Percentiles rank a stretch among this genome's conserved stretches.
Evolutionary conservation across 2,888 invertebrate genomes (phyloP).

Genomic region (Tachina grossa): DNA sequence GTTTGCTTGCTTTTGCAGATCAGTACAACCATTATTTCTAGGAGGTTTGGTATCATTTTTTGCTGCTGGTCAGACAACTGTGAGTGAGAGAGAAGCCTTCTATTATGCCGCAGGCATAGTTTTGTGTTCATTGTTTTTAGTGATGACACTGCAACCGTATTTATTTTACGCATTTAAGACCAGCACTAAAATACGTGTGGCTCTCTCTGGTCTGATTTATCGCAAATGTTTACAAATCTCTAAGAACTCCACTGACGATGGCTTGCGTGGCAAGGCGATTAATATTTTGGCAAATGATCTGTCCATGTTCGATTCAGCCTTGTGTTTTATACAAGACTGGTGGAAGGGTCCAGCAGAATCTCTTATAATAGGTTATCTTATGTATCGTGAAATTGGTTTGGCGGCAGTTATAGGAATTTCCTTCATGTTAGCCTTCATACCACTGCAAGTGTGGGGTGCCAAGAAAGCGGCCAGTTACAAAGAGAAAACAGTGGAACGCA

Average conservation of each 20-base stretch:
- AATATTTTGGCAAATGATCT: conserved; percentile 98
- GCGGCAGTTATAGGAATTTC: conserved; percentile 88
- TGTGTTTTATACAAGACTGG: conserved; percentile 93
- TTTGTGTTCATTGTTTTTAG: conserved; percentile 84
- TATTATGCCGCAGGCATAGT: conserved; percentile 88
- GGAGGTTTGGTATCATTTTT: conserved; percentile 87
- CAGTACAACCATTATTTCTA: conserved; percentile 86
- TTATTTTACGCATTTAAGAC: conserved; percentile 88
- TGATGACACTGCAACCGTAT: conserved; percentile 88
- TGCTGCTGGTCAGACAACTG: conserved; percentile 83
- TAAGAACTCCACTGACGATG: conserved; percentile 92
- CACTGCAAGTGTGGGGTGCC: conserved; percentile 89
- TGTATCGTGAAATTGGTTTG: conserved; percentile 85
- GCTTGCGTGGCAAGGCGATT: conserved; percentile 90
- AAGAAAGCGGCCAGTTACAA: conserved; percentile 87
- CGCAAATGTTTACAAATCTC: conserved; percentile 89
- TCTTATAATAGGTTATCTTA: conserved; percentile 83
- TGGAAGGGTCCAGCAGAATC: conserved; percentile 93
- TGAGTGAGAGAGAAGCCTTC: conserved; percentile 85
- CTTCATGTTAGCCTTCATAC: conserved; percentile 88
- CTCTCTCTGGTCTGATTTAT: conserved; percentile 88
- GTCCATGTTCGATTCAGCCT: conserved; percentile 94
- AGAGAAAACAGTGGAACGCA: conserved; percentile 88
- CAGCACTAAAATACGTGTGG: conserved; percentile 88
- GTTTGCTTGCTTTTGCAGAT: conserved; percentile 82